A percentile compares a stretch with the other conserved stretches of the same genome.
Conservation (phyloP, 2,797 vertebrate genomes). For the Spheniscus humboldti region DNA sequence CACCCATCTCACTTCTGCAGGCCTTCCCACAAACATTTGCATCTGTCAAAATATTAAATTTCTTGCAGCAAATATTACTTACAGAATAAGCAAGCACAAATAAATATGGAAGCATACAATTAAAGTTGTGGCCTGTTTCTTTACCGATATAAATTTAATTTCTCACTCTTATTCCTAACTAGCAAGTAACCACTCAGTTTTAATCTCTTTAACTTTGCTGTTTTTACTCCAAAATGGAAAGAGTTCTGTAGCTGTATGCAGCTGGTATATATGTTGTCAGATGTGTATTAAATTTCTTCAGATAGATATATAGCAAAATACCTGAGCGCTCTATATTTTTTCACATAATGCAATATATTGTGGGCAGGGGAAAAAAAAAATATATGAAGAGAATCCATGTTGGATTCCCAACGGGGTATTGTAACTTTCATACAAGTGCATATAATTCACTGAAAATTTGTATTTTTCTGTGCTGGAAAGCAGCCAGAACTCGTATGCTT, state of each 20-base stretch:
- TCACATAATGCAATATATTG: background rate
- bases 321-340: background rate
- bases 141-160: background rate
- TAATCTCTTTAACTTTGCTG: background rate
- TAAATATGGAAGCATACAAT: background rate
- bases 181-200: background rate
- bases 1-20: background rate
- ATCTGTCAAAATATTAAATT: background rate
- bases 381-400: background rate
- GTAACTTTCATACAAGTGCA: background rate
- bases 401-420: background rate
- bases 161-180: background rate
- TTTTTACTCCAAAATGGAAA: background rate
- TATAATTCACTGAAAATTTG: background rate
- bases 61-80: background rate
- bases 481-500: background rate
- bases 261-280: background rate
- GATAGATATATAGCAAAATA: background rate
- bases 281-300: background rate
- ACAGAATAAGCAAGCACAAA: background rate
- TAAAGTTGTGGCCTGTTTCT: background rate
- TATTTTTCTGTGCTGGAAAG: background rate
- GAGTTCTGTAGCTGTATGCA: background rate
- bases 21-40: background rate
- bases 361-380: background rate